Evolutionary conservation across 1,140 invertebrate genomes (phyloP), one percentile per base, ranked within the genome.

Genomic region (Megathymus violae): DNA sequence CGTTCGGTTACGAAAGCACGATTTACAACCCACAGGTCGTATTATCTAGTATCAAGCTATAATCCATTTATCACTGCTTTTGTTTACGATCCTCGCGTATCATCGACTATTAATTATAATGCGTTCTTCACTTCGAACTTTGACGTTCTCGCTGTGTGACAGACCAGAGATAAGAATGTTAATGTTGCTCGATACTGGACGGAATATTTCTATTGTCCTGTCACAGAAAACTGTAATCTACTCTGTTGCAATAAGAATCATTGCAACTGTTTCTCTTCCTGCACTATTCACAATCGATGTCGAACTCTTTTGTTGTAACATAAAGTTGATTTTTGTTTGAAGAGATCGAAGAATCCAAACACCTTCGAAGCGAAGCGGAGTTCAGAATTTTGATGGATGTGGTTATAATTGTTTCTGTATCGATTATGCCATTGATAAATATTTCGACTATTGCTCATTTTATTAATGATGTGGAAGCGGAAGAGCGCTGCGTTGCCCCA

Each of bases 351-450:
- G 66, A 74, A 74, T 82, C 67, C 50, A 60, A 69, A 84, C 75
- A 75, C 74, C 76, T 82, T 71, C 47, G 64, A 47, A 70, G 59
- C 67, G 69, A 72, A 79, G 65, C 64, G 61, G 67, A 86, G 76
- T 87, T 78, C 76, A 85, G 77, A 83, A 89, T 89, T 87, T 91
- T 91, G 88, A 91, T 91, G 82, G 81, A 91, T 91, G 86, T 79
- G 77, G 76, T 91, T 91, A 91, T 91, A 91, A 91, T 91, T 91
- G 85, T 91, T 91, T 91, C 84, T 88, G 88, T 91, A 91, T 91
- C 86, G 88, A 91, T 91, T 91, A 91, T 91, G 88, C 86, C 86
- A 91, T 87, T 89, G 88, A 91, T 89, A 89, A 88, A 89, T 87
- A 91, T 88, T 88, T 83, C 85, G 80, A 85, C 85, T 87, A 91